Evolutionary conservation across 1,140 invertebrate species (phyloP).

Genomic region (Sinella curviseta): DNA sequence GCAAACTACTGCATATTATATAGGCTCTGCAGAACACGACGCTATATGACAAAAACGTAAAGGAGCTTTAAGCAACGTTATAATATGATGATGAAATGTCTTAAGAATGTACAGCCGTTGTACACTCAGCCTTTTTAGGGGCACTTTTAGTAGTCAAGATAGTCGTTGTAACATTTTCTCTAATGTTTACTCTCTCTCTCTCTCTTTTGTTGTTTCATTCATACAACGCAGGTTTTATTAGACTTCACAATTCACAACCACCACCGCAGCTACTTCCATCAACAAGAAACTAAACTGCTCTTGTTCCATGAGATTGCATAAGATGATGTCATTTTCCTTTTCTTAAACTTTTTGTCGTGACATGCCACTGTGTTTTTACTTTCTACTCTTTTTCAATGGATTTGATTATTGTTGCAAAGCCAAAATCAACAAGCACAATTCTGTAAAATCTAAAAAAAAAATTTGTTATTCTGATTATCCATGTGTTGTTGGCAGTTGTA

Average conservation of each 20-base stretch:
- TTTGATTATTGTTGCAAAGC: too few species aligned
- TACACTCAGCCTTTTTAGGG: too few species aligned
- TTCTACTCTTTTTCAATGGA: too few species aligned
- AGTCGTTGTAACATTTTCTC: neutral
- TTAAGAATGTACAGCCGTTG: too few species aligned
- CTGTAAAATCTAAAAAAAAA: neutral
- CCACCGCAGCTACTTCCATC: neutral
- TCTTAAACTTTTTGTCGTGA: too few species aligned
- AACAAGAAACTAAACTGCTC: neutral
- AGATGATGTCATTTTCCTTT: slow-evolving; percentile 7
- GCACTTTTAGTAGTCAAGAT: too few species aligned
- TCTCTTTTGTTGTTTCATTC: neutral
- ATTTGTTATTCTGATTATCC: too few species aligned
- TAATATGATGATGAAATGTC: too few species aligned
- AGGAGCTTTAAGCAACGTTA: too few species aligned
- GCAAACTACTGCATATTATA: too few species aligned
- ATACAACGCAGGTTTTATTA: neutral
- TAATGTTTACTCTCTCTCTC: neutral
- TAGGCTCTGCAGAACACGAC: too few species aligned
- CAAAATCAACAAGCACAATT: neutral
- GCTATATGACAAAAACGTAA: too few species aligned
- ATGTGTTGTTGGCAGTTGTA: slow-evolving; percentile 4
- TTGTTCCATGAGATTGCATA: neutral
- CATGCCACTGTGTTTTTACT: neutral
- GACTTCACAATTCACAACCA: neutral